Conservation (phyloP, 2,888 invertebrate genomes). For the Aphrophora alni region DNA sequence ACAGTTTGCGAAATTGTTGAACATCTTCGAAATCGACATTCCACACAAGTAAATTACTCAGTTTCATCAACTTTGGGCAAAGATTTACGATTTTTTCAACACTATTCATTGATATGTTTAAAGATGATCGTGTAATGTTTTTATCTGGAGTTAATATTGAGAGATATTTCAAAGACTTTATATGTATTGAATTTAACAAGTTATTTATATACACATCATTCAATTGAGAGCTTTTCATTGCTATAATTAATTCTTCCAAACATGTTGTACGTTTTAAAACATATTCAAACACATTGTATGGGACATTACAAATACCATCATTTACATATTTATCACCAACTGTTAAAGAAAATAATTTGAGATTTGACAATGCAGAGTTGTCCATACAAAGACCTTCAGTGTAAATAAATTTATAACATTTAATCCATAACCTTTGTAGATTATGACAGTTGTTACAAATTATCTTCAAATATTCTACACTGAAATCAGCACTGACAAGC, state of each 20-base stretch:
- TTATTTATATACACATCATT: not conserved
- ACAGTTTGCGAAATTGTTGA: slow-evolving; percentile 21
- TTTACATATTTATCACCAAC: not conserved
- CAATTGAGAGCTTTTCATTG: not conserved
- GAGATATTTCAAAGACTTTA: not conserved
- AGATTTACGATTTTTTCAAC: not conserved
- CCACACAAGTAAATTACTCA: slow-evolving; percentile 29
- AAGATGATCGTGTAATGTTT: slow-evolving; percentile 23
- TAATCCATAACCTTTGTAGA: slow-evolving; percentile 28
- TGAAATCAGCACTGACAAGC: not conserved
- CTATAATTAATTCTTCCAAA: not conserved
- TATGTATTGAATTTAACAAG: not conserved
- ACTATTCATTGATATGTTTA: slow-evolving; percentile 25
- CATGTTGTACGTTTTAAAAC: not conserved
- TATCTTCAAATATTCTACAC: slow-evolving; percentile 16
- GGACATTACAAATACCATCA: not conserved
- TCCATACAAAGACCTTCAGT: not conserved
- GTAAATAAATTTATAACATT: slow-evolving; percentile 21
- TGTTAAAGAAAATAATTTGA: not conserved
- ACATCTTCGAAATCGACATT: slow-evolving; percentile 31
- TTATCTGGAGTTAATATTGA: slow-evolving; percentile 17
- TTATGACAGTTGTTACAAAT: slow-evolving; percentile 21
- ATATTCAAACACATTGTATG: not conserved
- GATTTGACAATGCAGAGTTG: not conserved
- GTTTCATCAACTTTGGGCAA: slow-evolving; percentile 22